Evolutionary conservation across 2,888 invertebrate species (phyloP), one percentile per base, ranked within the genome.

Genomic region (Halictus ligatus): DNA sequence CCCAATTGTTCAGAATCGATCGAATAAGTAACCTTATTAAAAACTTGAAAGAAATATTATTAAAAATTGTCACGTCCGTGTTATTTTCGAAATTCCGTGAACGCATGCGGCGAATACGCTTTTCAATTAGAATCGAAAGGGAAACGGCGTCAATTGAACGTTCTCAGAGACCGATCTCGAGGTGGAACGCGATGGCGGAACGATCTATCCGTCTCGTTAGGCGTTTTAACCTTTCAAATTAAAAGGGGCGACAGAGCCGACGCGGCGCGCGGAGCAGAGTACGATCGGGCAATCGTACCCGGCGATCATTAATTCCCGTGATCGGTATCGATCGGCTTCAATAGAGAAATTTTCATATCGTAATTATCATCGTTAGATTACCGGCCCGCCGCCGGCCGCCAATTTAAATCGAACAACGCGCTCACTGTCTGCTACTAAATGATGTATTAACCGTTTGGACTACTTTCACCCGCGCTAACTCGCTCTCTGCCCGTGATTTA

Each of bases 281-380:
- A 35, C 60, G 74, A 15, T 25, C 74, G 35, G 58, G 12, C 40
- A 46, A 77, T 76, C 83, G 69, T 48, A 64, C n/a, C 46, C 46
- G 7, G 40, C 69, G 60, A 80, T 85, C 80, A 80, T 84, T 85
- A 84, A 85, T 77, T 40, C 74, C 58, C 48, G 2, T 7, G 84
- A 80, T 85, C n/a, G 58, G 60, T 81, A 81, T 79, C 78, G 81
- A 25, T 76, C 69, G 60, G 18, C 84, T 86, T 74, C 76, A 69
- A 85, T 78, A 67, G 77, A 67, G 82, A 87, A 85, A 87, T 87
- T 85, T 86, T 85, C 85, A 81, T 86, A 86, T 84, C 85, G 86
- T 83, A 83, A 82, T 85, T 82, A 87, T 87, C 87, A 75, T 85
- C 85, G 80, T 85, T 78, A 58, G 71, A 75, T 80, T 83, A 60